Evolutionary conservation across 2,888 invertebrate genomes (phyloP).

Genomic region (Cyclophora punctaria): DNA sequence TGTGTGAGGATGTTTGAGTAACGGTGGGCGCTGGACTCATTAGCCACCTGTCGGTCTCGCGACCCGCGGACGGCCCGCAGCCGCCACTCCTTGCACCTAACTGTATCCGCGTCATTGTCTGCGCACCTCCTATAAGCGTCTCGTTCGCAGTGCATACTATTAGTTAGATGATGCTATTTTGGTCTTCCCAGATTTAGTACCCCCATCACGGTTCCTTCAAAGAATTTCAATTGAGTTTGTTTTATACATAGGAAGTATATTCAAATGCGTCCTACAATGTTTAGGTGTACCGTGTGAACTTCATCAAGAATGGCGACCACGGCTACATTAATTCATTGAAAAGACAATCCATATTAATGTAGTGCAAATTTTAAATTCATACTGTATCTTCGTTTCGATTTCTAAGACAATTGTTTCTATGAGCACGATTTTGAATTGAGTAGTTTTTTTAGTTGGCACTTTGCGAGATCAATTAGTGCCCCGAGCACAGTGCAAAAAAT

Average conservation of each 20-base stretch:
- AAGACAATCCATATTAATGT: slow-evolving; percentile 74
- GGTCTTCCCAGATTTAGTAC: slow-evolving; percentile 56
- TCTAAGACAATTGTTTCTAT: slow-evolving; percentile 60
- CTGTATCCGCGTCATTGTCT: slow-evolving; percentile 27
- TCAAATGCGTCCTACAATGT: slow-evolving; percentile 71
- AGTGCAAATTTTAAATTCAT: slow-evolving; percentile 74
- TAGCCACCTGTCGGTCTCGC: slow-evolving; percentile 3
- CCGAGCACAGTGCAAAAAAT: no score
- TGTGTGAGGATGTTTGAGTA: no score
- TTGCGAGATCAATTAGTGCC: no score
- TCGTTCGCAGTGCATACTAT: slow-evolving; percentile 49
- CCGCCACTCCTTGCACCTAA: slow-evolving; percentile 31
- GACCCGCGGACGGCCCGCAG: slow-evolving; percentile 11
- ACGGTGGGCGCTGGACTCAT: slow-evolving; percentile 1
- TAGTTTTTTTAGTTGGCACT: slow-evolving; percentile 50
- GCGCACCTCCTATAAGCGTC: slow-evolving; percentile 23
- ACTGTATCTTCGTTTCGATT: slow-evolving; percentile 64
- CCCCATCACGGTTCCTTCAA: slow-evolving; percentile 65
- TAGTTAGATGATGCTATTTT: slow-evolving; percentile 66
- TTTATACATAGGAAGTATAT: slow-evolving; percentile 73
- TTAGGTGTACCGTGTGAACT: slow-evolving; percentile 72
- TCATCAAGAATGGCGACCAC: slow-evolving; percentile 72
- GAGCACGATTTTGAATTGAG: slow-evolving; percentile 70
- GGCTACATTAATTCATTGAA: slow-evolving; percentile 72
- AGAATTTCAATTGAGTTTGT: slow-evolving; percentile 68